A percentile compares a stretch with the other conserved stretches of the same genome.
These are phyloP conservation scores for Cacoxenus indagator DNA, from an alignment of 2,888 invertebrate species.

Conservation along the genomic window DNA sequence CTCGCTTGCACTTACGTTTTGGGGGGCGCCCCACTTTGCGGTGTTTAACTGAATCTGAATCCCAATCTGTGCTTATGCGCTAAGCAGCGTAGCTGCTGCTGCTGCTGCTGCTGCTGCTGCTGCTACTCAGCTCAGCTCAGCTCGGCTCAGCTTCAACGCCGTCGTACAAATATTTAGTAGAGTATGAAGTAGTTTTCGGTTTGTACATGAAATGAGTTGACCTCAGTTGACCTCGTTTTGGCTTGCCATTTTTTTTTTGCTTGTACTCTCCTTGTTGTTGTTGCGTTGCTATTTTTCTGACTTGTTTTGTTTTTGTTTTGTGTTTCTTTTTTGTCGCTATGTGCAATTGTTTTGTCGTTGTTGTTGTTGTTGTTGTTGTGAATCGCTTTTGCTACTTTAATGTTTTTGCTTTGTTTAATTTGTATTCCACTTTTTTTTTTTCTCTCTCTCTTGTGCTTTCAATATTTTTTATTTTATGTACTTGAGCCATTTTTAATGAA, in stretches of 20 bases:
- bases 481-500: not conserved
- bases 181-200: slow-evolving; percentile 67
- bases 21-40: slow-evolving; percentile 17
- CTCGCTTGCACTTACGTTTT: not conserved
- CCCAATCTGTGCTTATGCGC: slow-evolving; percentile 1
- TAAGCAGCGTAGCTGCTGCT: not conserved
- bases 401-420: slow-evolving; percentile 3
- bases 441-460: slow-evolving; percentile 1
- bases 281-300: not conserved
- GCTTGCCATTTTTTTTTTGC: slow-evolving; percentile 50
- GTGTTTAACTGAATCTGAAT: slow-evolving; percentile 17
- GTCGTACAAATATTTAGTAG: slow-evolving; percentile 66
- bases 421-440: too few species aligned
- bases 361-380: not conserved
- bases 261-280: not conserved
- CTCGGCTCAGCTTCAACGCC: slow-evolving; percentile 31
- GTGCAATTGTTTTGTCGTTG: not conserved
- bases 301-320: not conserved
- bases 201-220: slow-evolving; percentile 67
- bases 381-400: not conserved
- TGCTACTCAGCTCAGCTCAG: not conserved
- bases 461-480: slow-evolving; percentile 2
- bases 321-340: not conserved
- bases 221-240: slow-evolving; percentile 68
- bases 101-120: not conserved